A percentile compares a stretch with the other conserved stretches of the same genome.
Evolutionary conservation across 2,113 vertebrate species (phyloP).

Genomic region (Gorsachius goisagi): DNA sequence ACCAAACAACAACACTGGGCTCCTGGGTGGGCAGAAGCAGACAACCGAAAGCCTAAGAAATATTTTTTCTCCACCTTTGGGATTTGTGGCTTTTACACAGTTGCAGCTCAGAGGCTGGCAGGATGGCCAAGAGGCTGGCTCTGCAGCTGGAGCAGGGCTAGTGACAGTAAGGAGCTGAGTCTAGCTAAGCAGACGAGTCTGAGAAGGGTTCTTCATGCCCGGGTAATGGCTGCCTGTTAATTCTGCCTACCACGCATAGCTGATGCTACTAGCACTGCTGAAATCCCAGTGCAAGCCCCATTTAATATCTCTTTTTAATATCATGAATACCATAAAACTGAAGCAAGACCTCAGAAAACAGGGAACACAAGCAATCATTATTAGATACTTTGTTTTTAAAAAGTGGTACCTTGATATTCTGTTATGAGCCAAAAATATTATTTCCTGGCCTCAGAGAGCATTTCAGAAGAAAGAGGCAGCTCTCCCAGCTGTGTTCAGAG

Average conservation of each 20-base stretch:
- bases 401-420: background rate
- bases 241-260: background rate
- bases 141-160: background rate
- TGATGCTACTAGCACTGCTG: background rate
- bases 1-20: background rate
- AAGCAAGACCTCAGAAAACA: background rate
- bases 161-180: background rate
- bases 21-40: background rate
- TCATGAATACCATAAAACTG: background rate
- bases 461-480: background rate
- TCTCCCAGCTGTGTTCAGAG: background rate
- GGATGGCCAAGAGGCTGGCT: background rate
- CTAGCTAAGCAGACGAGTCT: background rate
- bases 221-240: background rate
- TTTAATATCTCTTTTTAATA: background rate
- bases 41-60: background rate
- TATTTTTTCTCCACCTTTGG: background rate
- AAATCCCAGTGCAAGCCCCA: background rate
- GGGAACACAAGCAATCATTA: background rate
- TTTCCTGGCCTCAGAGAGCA: background rate
- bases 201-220: background rate
- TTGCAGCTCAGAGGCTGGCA: background rate
- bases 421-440: background rate
- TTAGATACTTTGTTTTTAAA: background rate
- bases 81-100: background rate